A percentile compares a stretch with the other conserved stretches of the same genome.
Conservation (phyloP, 2,888 invertebrate species). For the Pimpla rufipes region DNA sequence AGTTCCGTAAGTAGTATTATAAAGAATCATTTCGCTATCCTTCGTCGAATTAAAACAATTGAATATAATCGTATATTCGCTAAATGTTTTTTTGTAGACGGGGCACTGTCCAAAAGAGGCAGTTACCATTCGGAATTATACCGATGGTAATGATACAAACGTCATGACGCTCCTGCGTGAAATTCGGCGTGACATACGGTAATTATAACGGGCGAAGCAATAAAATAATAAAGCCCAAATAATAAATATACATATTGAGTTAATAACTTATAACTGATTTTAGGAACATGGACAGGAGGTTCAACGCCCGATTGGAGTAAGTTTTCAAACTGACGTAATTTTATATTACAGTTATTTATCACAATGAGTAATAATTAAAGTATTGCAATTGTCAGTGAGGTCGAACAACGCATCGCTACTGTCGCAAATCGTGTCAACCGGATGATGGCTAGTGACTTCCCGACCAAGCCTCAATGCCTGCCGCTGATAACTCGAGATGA, state of each 20-base stretch:
- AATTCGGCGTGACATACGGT: background rate
- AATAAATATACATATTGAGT: background rate
- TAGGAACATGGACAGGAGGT: background rate
- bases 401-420: background rate
- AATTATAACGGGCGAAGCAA: background rate
- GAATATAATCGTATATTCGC: background rate
- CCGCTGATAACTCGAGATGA: slow-evolving; percentile 1
- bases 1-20: background rate
- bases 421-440: background rate
- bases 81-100: background rate
- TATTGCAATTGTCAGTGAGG: background rate
- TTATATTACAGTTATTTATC: background rate
- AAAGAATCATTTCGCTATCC: no score
- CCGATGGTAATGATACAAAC: background rate
- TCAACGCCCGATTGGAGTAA: slow-evolving; percentile 7
- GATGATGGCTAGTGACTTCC: slow-evolving; percentile 6
- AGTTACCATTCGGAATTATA: background rate
- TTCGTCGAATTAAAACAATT: background rate
- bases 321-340: background rate
- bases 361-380: background rate
- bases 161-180: background rate
- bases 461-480: background rate
- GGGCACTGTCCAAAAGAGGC: background rate
- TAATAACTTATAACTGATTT: background rate
- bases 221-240: background rate